Evolutionary conservation across 1,140 invertebrate genomes (phyloP), one percentile per base, ranked within the genome.

Genomic region (Plectrocnemia conspersa): DNA sequence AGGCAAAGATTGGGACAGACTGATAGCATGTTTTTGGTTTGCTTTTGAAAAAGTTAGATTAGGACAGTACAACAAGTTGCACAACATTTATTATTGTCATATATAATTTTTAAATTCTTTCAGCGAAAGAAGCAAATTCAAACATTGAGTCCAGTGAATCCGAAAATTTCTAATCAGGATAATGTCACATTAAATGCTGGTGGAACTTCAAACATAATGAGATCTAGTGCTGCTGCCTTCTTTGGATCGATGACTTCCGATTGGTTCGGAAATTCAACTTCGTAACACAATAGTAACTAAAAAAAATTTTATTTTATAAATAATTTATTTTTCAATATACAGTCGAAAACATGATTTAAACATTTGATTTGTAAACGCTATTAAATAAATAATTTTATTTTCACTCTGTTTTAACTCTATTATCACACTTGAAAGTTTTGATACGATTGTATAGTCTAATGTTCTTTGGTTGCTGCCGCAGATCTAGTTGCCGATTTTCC

Each of bases 191-290:
- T 53, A 2, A 52, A 22, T 25, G 18, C 16, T 15, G 15, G 40
- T 7, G 27, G 44, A 6, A 41, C 36, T 11, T 50, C 54, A 1
- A 61, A 52, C 24, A 38, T 54, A 16, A 55, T 61, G 10, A 77
- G 82, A 54, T 84, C 82, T 24, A 79, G 83, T 27, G 85, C 85
- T 3, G 82, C 84, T 1, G 83, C 85, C 0, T 82, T 89, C 68
- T 88, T 88, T 64, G 85, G 84, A 22, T 83, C 81, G 2, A 85
- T 89, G 80, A 84, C 85, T 2, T 83, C 82, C 11, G 86, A 88
- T 65, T 88, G 86, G 85, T 88, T 88, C 56, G 71, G 70, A 38
- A 66, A 68, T 4, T 62, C 24, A 50, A 23, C 23, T 38, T 33
- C n/a, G n/a, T n/a, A n/a, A n/a, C n/a, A n/a, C n/a, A n/a, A 29